Conservation (phyloP, 2,888 invertebrate species). For the Nomada fabriciana region DNA sequence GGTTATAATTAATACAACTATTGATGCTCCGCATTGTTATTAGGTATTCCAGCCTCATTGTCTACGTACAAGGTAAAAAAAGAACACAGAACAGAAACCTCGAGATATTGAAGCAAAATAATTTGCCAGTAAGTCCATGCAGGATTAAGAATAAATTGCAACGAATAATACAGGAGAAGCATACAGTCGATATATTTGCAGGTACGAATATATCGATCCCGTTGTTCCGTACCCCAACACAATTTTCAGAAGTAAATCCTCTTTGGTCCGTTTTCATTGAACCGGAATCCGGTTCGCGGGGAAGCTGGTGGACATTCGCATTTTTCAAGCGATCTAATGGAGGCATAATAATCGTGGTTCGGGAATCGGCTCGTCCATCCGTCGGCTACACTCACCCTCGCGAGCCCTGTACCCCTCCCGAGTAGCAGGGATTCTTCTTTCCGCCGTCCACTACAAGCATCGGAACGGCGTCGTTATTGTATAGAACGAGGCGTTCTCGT, state of each 20-base stretch:
- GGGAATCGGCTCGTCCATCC: constrained; percentile 16
- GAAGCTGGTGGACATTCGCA: neutral
- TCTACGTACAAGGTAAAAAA: too few species aligned
- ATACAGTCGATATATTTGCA: too few species aligned
- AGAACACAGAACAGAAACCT: too few species aligned
- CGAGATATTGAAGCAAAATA: too few species aligned
- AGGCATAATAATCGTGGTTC: constrained; percentile 39
- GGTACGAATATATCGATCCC: neutral
- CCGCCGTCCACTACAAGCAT: constrained; percentile 60
- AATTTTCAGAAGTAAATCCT: neutral
- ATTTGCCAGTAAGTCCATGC: too few species aligned
- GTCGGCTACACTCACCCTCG: constrained; percentile 34
- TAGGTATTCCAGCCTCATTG: too few species aligned
- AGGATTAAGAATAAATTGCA: too few species aligned
- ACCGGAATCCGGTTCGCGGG: neutral
- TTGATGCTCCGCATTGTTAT: too few species aligned
- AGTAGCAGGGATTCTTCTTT: constrained; percentile 46
- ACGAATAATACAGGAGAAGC: too few species aligned
- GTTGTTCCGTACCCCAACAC: neutral
- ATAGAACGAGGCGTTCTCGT: constrained; percentile 75
- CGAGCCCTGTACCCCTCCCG: constrained; percentile 23
- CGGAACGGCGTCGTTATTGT: constrained; percentile 78
- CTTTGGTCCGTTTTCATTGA: neutral
- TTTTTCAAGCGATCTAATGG: constrained; percentile 34
- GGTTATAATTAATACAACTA: too few species aligned